Evolutionary conservation across 2,797 vertebrate genomes (phyloP).

Genomic region (Hoplostethus atlanticus): DNA sequence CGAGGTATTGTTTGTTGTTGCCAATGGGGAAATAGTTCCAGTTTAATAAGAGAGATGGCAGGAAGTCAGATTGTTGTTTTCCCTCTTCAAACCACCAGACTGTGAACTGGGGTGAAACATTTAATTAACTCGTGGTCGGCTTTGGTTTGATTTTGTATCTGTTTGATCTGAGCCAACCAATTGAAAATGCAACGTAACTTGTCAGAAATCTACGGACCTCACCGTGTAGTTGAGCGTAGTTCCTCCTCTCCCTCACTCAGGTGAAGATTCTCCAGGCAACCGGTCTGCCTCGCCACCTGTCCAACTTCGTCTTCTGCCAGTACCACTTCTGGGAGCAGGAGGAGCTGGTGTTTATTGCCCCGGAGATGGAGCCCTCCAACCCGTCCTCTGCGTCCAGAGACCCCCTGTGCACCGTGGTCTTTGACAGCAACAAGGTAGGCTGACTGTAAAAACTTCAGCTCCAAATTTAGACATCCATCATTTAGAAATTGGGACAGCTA

Average conservation of each 20-base stretch:
- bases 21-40: slow-evolving; percentile 11
- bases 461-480: no score
- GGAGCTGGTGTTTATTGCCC: slow-evolving; percentile 87
- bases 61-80: slow-evolving; percentile 11
- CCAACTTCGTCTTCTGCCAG: slow-evolving; percentile 97
- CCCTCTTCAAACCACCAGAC: slow-evolving; percentile 14
- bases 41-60: slow-evolving; percentile 22
- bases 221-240: background rate
- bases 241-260: slow-evolving; percentile 71
- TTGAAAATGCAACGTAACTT: no score
- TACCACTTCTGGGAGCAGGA: slow-evolving; percentile 94
- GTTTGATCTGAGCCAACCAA: background rate
- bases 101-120: slow-evolving; percentile 12
- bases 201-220: no score
- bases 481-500: no score
- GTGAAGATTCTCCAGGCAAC: slow-evolving; percentile 96
- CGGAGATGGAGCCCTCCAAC: slow-evolving; percentile 87
- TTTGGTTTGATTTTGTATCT: background rate
- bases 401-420: slow-evolving; percentile 95
- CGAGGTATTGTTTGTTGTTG: background rate
- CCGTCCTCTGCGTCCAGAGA: slow-evolving; percentile 87
- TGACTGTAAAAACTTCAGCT: background rate
- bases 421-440: slow-evolving; percentile 91
- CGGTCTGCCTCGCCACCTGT: slow-evolving; percentile 93
- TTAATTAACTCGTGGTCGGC: slow-evolving; percentile 32